These are phyloP conservation scores for Puntigrus tetrazona DNA, from an alignment of 2,113 vertebrate species.

Conservation along the genomic window DNA sequence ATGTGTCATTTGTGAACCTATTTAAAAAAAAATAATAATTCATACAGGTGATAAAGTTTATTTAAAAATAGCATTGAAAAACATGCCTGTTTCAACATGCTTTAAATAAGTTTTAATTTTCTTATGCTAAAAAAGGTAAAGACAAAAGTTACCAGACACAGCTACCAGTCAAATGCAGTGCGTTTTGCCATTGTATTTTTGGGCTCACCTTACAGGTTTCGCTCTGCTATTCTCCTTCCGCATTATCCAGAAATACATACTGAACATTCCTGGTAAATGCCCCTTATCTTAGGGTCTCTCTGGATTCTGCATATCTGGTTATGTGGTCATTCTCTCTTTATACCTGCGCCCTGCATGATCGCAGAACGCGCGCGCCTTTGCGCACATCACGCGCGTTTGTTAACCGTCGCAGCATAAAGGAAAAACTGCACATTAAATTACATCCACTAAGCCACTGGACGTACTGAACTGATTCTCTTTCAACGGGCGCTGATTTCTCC, in stretches of 20 bases:
- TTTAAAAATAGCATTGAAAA: background rate
- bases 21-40: background rate
- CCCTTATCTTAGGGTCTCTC: slow-evolving; percentile 18
- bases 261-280: slow-evolving; percentile 30
- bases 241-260: slow-evolving; percentile 28
- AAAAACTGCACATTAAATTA: slow-evolving; percentile 40
- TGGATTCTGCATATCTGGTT: slow-evolving; percentile 26
- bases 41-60: background rate
- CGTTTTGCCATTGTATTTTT: background rate
- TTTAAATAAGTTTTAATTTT: background rate
- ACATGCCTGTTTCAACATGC: background rate
- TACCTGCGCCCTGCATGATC: background rate
- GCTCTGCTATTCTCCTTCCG: slow-evolving; percentile 26
- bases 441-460: slow-evolving; percentile 6
- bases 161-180: slow-evolving; percentile 13
- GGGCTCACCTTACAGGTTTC: slow-evolving; percentile 27
- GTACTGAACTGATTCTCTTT: slow-evolving; percentile 4
- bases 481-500: slow-evolving; percentile 27
- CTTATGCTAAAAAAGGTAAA: background rate
- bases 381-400: slow-evolving; percentile 12
- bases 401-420: slow-evolving; percentile 19
- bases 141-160: background rate
- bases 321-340: slow-evolving; percentile 29
- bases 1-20: background rate
- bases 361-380: slow-evolving; percentile 1